Evolutionary conservation across 2,113 vertebrate genomes (phyloP).

Genomic region (Siniperca chuatsi): DNA sequence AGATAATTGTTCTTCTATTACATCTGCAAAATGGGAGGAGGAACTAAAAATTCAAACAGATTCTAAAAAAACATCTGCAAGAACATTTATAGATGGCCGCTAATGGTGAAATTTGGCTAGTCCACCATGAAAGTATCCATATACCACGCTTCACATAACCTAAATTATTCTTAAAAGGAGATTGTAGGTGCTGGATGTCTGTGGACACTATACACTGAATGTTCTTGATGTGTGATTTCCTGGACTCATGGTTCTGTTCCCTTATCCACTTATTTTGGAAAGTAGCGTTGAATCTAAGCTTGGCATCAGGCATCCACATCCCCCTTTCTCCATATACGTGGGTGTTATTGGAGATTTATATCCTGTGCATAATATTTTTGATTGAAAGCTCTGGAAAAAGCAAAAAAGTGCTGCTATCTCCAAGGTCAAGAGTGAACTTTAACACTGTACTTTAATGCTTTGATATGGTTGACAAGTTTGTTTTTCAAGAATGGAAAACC

Average conservation of each 20-base stretch:
- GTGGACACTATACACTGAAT: neutral
- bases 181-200: neutral
- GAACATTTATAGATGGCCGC: too few relatives aligned
- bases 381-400: neutral
- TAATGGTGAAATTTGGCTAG: too few relatives aligned
- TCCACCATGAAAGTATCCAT: neutral
- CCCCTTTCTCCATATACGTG: neutral
- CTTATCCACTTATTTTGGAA: neutral
- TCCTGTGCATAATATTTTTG: neutral
- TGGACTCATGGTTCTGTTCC: neutral
- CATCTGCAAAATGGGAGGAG: neutral
- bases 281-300: neutral
- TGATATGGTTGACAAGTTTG: neutral
- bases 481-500: neutral
- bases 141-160: neutral
- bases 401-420: neutral
- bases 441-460: neutral
- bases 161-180: neutral
- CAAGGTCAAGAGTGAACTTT: neutral
- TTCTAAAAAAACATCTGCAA: neutral
- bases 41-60: too few relatives aligned
- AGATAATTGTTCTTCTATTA: neutral
- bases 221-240: neutral
- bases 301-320: neutral
- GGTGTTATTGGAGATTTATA: neutral